Evolutionary conservation across 2,888 invertebrate genomes (phyloP).

Genomic region (Ceriagrion tenellum): DNA sequence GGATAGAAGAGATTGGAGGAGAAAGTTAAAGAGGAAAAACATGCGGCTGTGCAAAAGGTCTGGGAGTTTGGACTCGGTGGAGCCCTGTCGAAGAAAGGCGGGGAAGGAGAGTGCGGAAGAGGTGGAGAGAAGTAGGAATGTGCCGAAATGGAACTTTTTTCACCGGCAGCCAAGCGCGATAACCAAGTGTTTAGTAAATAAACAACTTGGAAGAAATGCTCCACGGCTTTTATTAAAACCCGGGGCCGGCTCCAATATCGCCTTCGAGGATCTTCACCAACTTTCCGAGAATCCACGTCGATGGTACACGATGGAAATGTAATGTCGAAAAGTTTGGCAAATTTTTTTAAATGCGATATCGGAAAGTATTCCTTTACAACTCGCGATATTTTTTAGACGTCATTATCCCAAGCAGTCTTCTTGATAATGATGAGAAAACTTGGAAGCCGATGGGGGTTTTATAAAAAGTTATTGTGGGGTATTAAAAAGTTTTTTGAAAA

Average conservation of each 20-base stretch:
- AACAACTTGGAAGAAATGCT: not conserved
- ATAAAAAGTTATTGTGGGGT: not conserved
- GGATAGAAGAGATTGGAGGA: too few species aligned
- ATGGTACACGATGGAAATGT: not conserved
- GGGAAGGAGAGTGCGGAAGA: too few species aligned
- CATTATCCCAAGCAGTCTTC: not conserved
- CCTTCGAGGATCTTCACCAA: not conserved
- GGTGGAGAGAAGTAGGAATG: too few species aligned
- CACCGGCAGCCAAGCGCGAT: not conserved
- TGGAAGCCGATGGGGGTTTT: not conserved
- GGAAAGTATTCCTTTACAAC: not conserved
- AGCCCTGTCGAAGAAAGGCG: too few species aligned
- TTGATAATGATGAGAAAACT: constrained; percentile 11
- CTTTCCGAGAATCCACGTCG: not conserved
- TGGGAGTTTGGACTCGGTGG: too few species aligned
- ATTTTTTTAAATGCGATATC: not conserved
- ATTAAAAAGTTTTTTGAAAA: not conserved
- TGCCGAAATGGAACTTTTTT: too few species aligned
- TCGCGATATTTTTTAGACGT: not conserved
- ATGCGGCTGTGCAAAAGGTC: too few species aligned
- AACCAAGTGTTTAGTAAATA: not conserved
- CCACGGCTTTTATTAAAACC: not conserved
- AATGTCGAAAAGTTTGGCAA: not conserved
- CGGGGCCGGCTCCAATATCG: not conserved
- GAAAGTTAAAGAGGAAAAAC: too few species aligned